Evolutionary conservation across 1,140 invertebrate genomes (phyloP), one percentile per base, ranked within the genome.

Genomic region (Propsilocerus akamusi): DNA sequence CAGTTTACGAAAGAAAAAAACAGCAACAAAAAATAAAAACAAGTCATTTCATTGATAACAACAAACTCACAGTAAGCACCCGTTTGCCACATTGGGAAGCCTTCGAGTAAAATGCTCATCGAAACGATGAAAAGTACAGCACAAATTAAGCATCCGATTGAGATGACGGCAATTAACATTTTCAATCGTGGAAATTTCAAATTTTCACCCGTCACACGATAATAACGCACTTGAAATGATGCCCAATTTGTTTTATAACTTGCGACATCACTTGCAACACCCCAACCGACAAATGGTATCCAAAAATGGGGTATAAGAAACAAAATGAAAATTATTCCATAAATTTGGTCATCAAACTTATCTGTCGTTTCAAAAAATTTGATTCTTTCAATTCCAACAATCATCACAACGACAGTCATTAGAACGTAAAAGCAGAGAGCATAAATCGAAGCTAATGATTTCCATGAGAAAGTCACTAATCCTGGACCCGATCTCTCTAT

Each of bases 221-320:
- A 72, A 56, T 70, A 72, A 47, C 70, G 57, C 1, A 72, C 65
- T 68, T 72, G 49, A 58, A 71, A 77, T 53, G 63, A 67, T 47
- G 71, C 72, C 75, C 75, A 77, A 53, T 68, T 71, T 20, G 74
- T 75, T 61, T 76, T 77, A 58, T 77, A 77, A 55, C 72, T 69
- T 37, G 72, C 73, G n/a, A 76, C 74, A 57, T 76, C 68, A 34
- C 65, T 64, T 2, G 74, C 75, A 3, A 77, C 74, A 8, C 73
- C 72, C 75, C 75, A 77, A 24, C 75, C 74, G n/a, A 74, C 72
- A 57, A 71, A 77, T 1, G 74, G 74, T 34, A 76, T 73, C 70
- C 72, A 75, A 59, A 77, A 77, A 56, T 77, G 75, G 1, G 75
- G 75, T 4, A 75, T 64, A 14, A 77, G 61, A 57, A 73, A 76